A percentile compares a stretch with the other conserved stretches of the same genome.
Evolutionary conservation across 2,113 vertebrate species (phyloP).

Genomic region (Gallinago undulata): DNA sequence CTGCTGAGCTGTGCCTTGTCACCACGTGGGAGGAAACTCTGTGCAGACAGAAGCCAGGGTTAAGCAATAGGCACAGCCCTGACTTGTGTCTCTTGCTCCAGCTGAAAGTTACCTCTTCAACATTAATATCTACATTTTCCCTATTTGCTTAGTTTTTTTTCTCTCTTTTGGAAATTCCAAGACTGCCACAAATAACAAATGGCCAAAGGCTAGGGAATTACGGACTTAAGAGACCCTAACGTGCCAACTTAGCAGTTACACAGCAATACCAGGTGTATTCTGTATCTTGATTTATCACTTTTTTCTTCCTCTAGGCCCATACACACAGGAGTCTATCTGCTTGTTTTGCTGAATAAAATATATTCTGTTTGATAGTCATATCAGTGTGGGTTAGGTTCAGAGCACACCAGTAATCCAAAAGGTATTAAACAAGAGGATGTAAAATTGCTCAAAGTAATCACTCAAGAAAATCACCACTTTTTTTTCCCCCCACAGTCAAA

Average conservation of each 20-base stretch:
- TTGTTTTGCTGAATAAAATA: background rate
- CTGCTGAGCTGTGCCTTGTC: background rate
- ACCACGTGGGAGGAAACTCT: background rate
- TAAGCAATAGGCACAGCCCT: background rate
- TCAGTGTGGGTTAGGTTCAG: background rate
- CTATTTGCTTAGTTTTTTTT: background rate
- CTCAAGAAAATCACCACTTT: background rate
- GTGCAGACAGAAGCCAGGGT: background rate
- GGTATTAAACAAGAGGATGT: background rate
- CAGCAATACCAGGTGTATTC: background rate
- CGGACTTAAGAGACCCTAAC: background rate
- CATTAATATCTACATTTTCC: background rate
- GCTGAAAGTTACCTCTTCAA: background rate
- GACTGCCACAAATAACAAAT: background rate
- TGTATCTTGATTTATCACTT: too few species aligned
- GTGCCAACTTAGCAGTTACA: background rate
- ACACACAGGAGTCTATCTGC: background rate
- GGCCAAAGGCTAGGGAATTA: background rate
- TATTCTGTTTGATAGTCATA: background rate
- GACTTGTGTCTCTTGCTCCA: background rate
- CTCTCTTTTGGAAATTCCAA: background rate
- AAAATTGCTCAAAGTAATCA: background rate
- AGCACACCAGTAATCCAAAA: background rate
- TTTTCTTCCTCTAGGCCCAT: background rate
- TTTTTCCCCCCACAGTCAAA: background rate